These are phyloP conservation scores for Sitta carolinensis DNA, from an alignment of 2,797 vertebrate species.

Conservation along the genomic window DNA sequence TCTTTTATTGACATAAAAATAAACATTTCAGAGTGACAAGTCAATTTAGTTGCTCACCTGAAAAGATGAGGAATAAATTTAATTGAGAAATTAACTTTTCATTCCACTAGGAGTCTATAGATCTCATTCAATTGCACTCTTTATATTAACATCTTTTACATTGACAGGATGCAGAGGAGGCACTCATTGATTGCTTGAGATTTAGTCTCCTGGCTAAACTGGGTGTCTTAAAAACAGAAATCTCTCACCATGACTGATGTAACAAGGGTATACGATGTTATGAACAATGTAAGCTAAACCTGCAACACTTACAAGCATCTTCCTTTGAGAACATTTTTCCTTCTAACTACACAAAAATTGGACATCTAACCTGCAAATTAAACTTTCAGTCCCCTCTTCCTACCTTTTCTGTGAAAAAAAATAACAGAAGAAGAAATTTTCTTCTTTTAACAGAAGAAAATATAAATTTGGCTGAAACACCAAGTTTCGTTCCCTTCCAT, in stretches of 20 bases:
- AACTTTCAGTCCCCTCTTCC: neutral
- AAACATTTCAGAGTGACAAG: neutral
- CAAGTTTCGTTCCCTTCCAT: neutral
- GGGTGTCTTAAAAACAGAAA: neutral
- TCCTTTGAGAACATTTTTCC: neutral
- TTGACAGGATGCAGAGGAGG: neutral
- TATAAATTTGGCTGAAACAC: neutral
- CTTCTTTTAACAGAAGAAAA: neutral
- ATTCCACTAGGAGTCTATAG: neutral
- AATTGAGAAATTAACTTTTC: neutral
- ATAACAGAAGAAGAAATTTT: neutral
- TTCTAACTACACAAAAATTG: neutral
- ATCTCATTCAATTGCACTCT: neutral
- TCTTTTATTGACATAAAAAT: conserved; percentile 15
- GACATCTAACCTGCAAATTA: neutral
- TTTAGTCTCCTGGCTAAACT: neutral
- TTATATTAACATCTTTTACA: neutral
- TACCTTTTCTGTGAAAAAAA: neutral
- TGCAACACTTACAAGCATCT: neutral
- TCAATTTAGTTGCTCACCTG: neutral
- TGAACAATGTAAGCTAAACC: neutral
- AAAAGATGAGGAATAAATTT: conserved; percentile 1
- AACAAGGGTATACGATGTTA: neutral
- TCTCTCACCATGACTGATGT: neutral
- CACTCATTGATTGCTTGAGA: neutral